These are phyloP conservation scores for Mesembrinibis cayennensis DNA, from an alignment of 2,113 vertebrate species.

Conservation along the genomic window DNA sequence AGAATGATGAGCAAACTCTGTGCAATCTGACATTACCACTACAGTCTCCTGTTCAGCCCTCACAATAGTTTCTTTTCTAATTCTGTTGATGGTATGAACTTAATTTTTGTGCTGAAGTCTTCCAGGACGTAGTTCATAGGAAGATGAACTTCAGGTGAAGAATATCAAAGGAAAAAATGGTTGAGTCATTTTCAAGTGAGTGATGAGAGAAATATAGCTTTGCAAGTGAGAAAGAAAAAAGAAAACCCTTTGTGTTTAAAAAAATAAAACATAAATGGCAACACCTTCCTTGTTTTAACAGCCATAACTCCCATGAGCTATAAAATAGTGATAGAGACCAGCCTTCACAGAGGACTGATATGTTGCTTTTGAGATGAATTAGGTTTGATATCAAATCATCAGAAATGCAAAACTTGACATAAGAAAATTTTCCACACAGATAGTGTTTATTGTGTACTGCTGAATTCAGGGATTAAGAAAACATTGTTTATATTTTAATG, in stretches of 20 bases:
- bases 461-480: neutral
- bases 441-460: neutral
- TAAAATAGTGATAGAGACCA: neutral
- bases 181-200: neutral
- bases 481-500: neutral
- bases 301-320: neutral
- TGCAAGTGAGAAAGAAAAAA: neutral
- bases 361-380: neutral
- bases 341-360: neutral
- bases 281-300: neutral
- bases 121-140: neutral
- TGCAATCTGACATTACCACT: neutral
- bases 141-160: neutral
- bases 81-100: neutral
- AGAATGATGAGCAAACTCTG: neutral
- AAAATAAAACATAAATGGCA: fast-evolving
- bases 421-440: neutral
- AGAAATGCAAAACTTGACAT: neutral
- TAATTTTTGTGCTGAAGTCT: neutral
- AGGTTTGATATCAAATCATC: neutral
- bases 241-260: neutral
- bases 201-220: neutral
- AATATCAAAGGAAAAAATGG: neutral
- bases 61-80: neutral
- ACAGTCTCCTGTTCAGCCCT: neutral